Percentiles rank a stretch among this genome's conserved stretches.
Conservation (phyloP, 1,140 invertebrate genomes). For the Drosophila aff. region DNA sequence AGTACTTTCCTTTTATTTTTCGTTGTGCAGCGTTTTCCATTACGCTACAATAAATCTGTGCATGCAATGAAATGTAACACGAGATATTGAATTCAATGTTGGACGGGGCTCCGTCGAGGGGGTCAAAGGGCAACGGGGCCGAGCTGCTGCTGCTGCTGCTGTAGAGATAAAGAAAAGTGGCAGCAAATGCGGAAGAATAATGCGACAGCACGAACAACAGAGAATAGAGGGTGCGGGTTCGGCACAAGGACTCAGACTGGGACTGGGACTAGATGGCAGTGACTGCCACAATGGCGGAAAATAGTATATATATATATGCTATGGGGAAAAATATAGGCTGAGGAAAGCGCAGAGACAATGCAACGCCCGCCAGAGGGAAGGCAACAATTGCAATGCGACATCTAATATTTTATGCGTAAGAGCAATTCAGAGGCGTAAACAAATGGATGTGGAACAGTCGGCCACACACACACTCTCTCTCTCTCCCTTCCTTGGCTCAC, state of each 20-base stretch:
- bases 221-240: conserved; percentile 25
- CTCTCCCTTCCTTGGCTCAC: conserved; percentile 2
- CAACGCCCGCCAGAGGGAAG: conserved; percentile 71
- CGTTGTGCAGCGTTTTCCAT: conserved; percentile 49
- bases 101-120: conserved; percentile 13
- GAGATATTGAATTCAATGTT: conserved; percentile 82
- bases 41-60: conserved; percentile 78
- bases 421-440: conserved; percentile 41
- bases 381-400: conserved; percentile 79
- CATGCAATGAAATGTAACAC: conserved; percentile 84
- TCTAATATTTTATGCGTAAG: conserved; percentile 83
- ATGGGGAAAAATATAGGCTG: conserved; percentile 32
- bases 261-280: background rate
- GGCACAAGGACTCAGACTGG: conserved; percentile 1
- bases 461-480: conserved; percentile 10
- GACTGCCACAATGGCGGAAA: conserved; percentile 67
- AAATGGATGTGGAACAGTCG: conserved; percentile 44
- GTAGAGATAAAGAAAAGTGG: conserved; percentile 80
- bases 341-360: conserved; percentile 56
- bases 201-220: conserved; percentile 81
- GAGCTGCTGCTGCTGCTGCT: conserved; percentile 25
- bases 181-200: conserved; percentile 83
- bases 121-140: conserved; percentile 21
- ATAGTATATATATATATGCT: conserved; percentile 29
- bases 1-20: background rate